phyloP scores from a whole-genome alignment of 2,888 invertebrate species.

The Abscondita cerata region DNA sequence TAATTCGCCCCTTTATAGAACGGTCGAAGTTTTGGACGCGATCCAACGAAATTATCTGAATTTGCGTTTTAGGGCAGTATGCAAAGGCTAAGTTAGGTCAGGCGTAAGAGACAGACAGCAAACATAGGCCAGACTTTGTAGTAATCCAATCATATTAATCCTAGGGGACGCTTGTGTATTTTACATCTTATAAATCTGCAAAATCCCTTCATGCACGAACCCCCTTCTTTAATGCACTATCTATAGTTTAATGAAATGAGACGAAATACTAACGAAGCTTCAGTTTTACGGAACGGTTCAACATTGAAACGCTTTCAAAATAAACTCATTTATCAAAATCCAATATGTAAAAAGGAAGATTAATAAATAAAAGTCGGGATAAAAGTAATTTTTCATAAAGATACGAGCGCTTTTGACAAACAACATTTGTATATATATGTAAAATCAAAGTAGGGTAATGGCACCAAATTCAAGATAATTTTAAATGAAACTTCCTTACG shows the following conservation, averaged over 20 bases:
- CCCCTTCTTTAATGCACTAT: constrained; percentile 6
- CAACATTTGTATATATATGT: no score
- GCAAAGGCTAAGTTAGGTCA: constrained; percentile 31
- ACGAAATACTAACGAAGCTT: neutral
- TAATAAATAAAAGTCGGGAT: no score
- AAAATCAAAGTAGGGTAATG: no score
- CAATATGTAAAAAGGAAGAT: no score
- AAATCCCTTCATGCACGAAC: constrained; percentile 7
- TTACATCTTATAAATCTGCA: constrained; percentile 30
- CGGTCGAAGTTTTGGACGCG: constrained; percentile 33
- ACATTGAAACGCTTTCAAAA: neutral
- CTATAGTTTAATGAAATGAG: neutral
- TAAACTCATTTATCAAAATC: neutral
- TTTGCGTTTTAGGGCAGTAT: constrained; percentile 36
- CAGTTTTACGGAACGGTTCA: neutral
- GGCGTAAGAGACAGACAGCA: constrained; percentile 36
- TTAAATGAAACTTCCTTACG: no score
- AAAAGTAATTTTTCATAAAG: no score
- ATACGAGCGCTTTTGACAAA: no score
- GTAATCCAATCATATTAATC: constrained; percentile 34
- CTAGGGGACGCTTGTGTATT: constrained; percentile 26
- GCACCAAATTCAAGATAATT: no score
- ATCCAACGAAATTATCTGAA: constrained; percentile 41
- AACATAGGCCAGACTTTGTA: constrained; percentile 31
- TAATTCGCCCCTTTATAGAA: constrained; percentile 19